phyloP scores from a whole-genome alignment of 2,797 vertebrate species.

The Apogon talboti region DNA sequence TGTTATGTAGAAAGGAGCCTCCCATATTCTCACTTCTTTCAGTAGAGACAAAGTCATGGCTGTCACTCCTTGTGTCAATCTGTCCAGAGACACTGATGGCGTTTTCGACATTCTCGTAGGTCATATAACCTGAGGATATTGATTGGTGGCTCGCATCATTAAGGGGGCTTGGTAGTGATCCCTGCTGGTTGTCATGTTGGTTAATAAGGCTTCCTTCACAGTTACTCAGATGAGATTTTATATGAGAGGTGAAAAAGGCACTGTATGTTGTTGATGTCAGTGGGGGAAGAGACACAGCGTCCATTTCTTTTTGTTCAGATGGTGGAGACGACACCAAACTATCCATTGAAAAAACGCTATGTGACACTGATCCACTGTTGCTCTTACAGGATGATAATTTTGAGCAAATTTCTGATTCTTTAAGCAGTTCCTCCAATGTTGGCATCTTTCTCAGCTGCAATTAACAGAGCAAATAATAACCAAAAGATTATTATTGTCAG shows the following conservation, averaged over 20 bases:
- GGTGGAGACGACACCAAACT: slow-evolving; percentile 20
- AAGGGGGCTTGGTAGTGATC: slow-evolving; percentile 34
- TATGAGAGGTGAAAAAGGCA: slow-evolving; percentile 45
- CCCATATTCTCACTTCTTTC: slow-evolving; percentile 14
- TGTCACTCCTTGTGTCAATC: slow-evolving; percentile 17
- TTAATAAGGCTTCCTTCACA: slow-evolving; percentile 46
- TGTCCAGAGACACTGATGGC: slow-evolving; percentile 31
- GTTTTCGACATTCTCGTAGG: slow-evolving; percentile 62
- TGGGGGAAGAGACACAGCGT: slow-evolving; percentile 17
- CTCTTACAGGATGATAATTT: slow-evolving; percentile 12
- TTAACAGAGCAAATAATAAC: slow-evolving; percentile 19
- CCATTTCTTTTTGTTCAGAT: slow-evolving; percentile 23
- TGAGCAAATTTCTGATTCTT: slow-evolving; percentile 49
- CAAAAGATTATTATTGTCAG: not conserved
- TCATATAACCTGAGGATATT: slow-evolving; percentile 73
- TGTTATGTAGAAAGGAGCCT: slow-evolving; percentile 62
- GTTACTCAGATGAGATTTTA: slow-evolving; percentile 47
- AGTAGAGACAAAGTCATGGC: slow-evolving; percentile 7
- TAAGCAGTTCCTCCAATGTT: slow-evolving; percentile 78
- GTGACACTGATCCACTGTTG: slow-evolving; percentile 13
- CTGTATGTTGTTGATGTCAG: slow-evolving; percentile 61
- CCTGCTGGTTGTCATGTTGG: slow-evolving; percentile 26
- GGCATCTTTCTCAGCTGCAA: slow-evolving; percentile 75
- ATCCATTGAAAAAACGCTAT: slow-evolving; percentile 19
- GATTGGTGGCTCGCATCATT: slow-evolving; percentile 52